Percentiles rank a stretch among this genome's conserved stretches.
Evolutionary conservation across 2,888 invertebrate genomes (phyloP).

Genomic region (Drosophila kambysellisi): DNA sequence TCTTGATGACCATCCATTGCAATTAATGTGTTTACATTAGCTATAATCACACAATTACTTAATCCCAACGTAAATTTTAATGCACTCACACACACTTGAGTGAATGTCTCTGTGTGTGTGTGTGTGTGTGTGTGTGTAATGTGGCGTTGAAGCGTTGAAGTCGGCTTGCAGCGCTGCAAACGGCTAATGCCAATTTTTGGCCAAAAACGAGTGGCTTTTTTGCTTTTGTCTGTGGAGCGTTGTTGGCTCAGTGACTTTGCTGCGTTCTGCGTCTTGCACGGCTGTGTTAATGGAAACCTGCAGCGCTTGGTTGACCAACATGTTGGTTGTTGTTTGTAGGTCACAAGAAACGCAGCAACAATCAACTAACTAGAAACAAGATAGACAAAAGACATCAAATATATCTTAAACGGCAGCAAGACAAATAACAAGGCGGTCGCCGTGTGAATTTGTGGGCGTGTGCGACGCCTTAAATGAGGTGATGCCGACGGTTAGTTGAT

Average conservation of each 20-base stretch:
- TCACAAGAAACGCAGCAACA: constrained; percentile 57
- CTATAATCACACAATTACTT: constrained; percentile 3
- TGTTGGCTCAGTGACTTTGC: constrained; percentile 60
- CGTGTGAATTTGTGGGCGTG: constrained; percentile 36
- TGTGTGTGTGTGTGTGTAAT: constrained; percentile 44
- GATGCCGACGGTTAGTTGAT: constrained; percentile 18
- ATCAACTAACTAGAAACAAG: not conserved
- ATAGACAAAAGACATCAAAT: not conserved
- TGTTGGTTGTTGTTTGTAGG: constrained; percentile 81
- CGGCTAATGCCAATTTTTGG: constrained; percentile 47
- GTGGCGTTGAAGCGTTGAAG: constrained; percentile 67
- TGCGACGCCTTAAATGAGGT: constrained; percentile 20
- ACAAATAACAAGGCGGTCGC: constrained; percentile 18
- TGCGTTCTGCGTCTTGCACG: constrained; percentile 40
- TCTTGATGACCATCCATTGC: constrained; percentile 11
- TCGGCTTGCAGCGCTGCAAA: constrained; percentile 59
- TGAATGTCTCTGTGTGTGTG: not conserved
- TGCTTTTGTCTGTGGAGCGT: constrained; percentile 20
- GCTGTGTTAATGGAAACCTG: constrained; percentile 81
- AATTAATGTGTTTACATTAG: constrained; percentile 1
- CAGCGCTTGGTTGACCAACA: constrained; percentile 83
- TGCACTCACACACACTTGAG: constrained; percentile 12
- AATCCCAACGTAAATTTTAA: constrained; percentile 23
- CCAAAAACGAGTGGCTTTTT: constrained; percentile 39
- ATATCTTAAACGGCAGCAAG: not conserved